Percentiles rank a stretch among this genome's conserved stretches.
These are phyloP conservation scores for Drosophila tropicalis DNA, from an alignment of 1,140 invertebrate genomes.

Conservation along the genomic window DNA sequence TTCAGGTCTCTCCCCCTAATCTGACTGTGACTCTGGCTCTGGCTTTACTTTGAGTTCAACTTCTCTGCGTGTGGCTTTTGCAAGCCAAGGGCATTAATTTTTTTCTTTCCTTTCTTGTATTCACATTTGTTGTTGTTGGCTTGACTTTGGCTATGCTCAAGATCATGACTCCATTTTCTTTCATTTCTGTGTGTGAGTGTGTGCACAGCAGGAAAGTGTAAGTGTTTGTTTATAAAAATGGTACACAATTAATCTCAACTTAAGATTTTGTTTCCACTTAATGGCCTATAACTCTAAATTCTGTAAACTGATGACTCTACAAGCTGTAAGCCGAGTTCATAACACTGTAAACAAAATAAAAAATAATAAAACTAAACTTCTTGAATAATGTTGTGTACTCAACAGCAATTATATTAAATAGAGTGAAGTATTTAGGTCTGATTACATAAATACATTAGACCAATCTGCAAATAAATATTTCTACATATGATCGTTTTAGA, in stretches of 20 bases:
- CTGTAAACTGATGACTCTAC: neutral
- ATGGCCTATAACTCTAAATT: neutral
- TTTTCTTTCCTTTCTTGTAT: conserved; percentile 12
- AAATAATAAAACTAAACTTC: too few species aligned
- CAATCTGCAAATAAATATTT: too few species aligned
- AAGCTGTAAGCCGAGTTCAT: neutral
- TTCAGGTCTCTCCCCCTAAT: conserved; percentile 13
- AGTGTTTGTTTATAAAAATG: conserved; percentile 22
- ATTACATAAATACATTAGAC: too few species aligned
- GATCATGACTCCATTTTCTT: conserved; percentile 46
- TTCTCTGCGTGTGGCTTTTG: conserved; percentile 70
- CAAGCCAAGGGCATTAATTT: conserved; percentile 66
- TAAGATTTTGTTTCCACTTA: conserved; percentile 1
- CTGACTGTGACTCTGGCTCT: conserved; percentile 7
- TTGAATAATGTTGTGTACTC: too few species aligned
- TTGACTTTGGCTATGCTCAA: conserved; percentile 70
- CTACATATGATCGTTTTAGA: neutral
- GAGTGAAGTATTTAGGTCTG: too few species aligned
- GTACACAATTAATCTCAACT: conserved; percentile 9
- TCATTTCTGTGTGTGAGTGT: neutral
- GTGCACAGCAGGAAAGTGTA: conserved; percentile 35
- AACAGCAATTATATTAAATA: too few species aligned
- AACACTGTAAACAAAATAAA: too few species aligned
- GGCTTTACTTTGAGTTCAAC: conserved; percentile 42
- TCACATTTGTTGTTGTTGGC: conserved; percentile 31